These are phyloP conservation scores for Magallana angulata DNA, from an alignment of 1,140 invertebrate genomes.

Conservation along the genomic window DNA sequence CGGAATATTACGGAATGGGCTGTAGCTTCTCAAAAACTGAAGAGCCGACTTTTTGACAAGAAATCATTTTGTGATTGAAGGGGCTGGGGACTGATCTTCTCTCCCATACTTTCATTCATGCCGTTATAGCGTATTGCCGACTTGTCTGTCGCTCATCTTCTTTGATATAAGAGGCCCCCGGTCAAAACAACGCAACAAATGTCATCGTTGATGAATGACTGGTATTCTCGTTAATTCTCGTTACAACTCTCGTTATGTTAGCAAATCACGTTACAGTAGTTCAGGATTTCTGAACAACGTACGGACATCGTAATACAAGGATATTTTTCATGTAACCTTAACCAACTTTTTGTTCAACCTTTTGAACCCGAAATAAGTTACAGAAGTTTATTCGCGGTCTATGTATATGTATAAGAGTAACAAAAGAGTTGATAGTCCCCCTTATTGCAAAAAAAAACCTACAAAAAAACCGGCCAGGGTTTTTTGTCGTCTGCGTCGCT, in stretches of 20 bases:
- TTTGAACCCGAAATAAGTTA: too few species aligned
- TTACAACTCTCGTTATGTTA: slow-evolving; percentile 20
- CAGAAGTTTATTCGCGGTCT: too few species aligned
- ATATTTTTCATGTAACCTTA: too few species aligned
- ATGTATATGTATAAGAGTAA: too few species aligned
- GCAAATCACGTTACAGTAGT: slow-evolving; percentile 23
- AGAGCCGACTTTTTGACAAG: neutral
- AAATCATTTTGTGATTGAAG: neutral
- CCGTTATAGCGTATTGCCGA: slow-evolving; percentile 1
- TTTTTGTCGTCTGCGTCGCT: neutral
- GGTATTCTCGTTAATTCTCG: slow-evolving; percentile 25
- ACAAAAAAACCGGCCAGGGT: too few species aligned
- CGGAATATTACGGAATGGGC: neutral
- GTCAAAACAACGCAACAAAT: slow-evolving; percentile 27
- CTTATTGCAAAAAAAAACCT: too few species aligned
- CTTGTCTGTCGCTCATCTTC: neutral
- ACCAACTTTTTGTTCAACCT: too few species aligned
- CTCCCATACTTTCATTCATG: neutral
- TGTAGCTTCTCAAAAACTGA: neutral
- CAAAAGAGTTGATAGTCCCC: too few species aligned
- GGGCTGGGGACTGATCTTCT: neutral
- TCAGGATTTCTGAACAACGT: neutral
- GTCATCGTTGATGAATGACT: neutral
- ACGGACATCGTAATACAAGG: too few species aligned
- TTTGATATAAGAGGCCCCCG: neutral